A percentile compares a stretch with the other conserved stretches of the same genome.
Evolutionary conservation across 1,140 invertebrate species (phyloP).

Genomic region (Mylabris phalerata): DNA sequence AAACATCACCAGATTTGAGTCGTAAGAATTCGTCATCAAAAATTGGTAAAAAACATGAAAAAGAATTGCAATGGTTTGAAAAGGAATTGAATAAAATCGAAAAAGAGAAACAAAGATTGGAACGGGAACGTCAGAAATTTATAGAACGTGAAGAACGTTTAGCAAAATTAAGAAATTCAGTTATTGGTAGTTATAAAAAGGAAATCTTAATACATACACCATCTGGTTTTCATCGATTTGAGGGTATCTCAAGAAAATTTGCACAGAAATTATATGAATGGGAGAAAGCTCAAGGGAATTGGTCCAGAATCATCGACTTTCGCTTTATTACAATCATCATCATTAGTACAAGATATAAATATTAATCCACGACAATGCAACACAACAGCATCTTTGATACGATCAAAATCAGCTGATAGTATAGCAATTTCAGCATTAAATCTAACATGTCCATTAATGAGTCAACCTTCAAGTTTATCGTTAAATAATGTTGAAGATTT

Average conservation of each 20-base stretch:
- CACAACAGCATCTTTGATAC: constrained; percentile 40
- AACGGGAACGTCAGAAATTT: constrained; percentile 54
- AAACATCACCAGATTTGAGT: constrained; percentile 37
- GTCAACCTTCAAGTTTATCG: constrained; percentile 61
- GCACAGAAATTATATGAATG: constrained; percentile 84
- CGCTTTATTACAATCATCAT: constrained; percentile 59
- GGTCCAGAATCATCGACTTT: constrained; percentile 75
- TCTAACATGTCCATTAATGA: constrained; percentile 38
- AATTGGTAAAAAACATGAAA: constrained; percentile 31
- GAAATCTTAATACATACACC: constrained; percentile 75
- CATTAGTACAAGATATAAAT: constrained; percentile 26
- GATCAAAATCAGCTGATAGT: constrained; percentile 67
- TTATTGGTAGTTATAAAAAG: constrained; percentile 50
- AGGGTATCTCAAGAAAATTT: constrained; percentile 81
- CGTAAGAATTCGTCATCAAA: constrained; percentile 24
- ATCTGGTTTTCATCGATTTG: constrained; percentile 72
- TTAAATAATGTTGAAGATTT: constrained; percentile 63
- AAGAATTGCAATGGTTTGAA: constrained; percentile 52
- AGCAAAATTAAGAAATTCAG: constrained; percentile 53
- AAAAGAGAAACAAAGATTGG: constrained; percentile 53
- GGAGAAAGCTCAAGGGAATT: constrained; percentile 79
- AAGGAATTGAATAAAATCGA: constrained; percentile 57
- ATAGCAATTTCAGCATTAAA: constrained; percentile 42
- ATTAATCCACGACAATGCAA: not conserved
- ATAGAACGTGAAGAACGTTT: constrained; percentile 55